Percentiles rank a stretch among this genome's conserved stretches.
Conservation (phyloP, 2,888 invertebrate genomes). For the Digitonthophagus gazella region DNA sequence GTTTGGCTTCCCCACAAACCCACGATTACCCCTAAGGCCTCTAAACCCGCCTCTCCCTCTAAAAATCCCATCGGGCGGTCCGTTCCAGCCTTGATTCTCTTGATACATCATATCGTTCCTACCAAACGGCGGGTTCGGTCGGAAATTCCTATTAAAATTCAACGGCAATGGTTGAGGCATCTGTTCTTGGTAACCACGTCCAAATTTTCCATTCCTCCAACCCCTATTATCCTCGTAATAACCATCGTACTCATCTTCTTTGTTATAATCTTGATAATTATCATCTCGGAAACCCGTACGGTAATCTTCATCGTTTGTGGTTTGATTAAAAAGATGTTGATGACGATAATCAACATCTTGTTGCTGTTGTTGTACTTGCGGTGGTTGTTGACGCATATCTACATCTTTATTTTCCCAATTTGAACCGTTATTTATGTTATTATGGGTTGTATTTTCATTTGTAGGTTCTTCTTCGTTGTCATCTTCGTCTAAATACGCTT, state of each 20-base stretch:
- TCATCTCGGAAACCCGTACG: slow-evolving; percentile 24
- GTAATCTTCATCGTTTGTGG: slow-evolving; percentile 25
- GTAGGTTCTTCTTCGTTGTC: slow-evolving; percentile 34
- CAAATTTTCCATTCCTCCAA: slow-evolving; percentile 47
- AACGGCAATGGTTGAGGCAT: slow-evolving; percentile 26
- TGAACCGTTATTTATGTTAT: slow-evolving; percentile 16
- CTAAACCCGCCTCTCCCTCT: slow-evolving; percentile 26
- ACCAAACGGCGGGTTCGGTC: slow-evolving; percentile 19
- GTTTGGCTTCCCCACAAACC: slow-evolving; percentile 20
- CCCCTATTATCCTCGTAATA: slow-evolving; percentile 50
- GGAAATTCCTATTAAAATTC: slow-evolving; percentile 33
- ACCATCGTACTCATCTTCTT: slow-evolving; percentile 45
- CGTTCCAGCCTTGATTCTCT: slow-evolving; percentile 31
- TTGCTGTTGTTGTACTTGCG: too few relatives aligned
- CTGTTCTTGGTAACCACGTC: slow-evolving; percentile 25
- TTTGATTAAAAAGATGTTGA: slow-evolving; percentile 19
- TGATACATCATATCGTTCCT: slow-evolving; percentile 27
- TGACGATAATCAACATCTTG: slow-evolving; percentile 39
- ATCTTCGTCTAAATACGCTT: slow-evolving; percentile 52
- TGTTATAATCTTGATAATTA: slow-evolving; percentile 30
- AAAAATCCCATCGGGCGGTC: slow-evolving; percentile 29
- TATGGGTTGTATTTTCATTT: background rate
- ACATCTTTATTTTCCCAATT: slow-evolving; percentile 33
- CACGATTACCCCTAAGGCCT: slow-evolving; percentile 24
- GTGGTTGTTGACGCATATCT: slow-evolving; percentile 38